Evolutionary conservation across 2,113 vertebrate species (phyloP).

Genomic region (Gorilla gorilla): DNA sequence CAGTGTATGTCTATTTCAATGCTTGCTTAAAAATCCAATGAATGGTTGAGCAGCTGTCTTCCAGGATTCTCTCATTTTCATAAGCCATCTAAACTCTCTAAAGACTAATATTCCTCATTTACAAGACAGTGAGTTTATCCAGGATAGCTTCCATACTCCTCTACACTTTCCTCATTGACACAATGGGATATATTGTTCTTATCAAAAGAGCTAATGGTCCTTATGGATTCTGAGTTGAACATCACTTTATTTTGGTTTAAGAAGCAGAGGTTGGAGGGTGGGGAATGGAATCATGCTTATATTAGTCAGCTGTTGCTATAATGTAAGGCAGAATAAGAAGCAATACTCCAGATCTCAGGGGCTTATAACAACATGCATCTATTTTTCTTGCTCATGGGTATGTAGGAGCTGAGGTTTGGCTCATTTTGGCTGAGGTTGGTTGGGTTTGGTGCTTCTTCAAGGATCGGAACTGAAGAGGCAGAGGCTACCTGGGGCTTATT

Average conservation of each 20-base stretch:
- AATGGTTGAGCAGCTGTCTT: neutral
- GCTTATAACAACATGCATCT: neutral
- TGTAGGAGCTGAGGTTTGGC: neutral
- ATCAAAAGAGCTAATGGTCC: neutral
- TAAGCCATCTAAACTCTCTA: neutral
- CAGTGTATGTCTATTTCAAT: neutral
- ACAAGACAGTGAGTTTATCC: neutral
- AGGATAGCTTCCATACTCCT: neutral
- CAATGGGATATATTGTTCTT: neutral
- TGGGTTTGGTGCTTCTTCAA: neutral
- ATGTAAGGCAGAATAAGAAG: neutral
- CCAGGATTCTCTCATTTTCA: neutral
- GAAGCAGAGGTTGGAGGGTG: neutral
- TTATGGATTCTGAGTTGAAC: neutral
- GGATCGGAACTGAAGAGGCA: neutral
- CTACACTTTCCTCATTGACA: neutral
- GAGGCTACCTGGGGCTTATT: neutral
- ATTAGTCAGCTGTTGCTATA: neutral
- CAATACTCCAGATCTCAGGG: neutral
- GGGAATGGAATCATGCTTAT: neutral
- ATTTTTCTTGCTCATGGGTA: neutral
- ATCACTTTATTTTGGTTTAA: neutral
- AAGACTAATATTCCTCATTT: neutral
- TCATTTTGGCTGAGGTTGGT: neutral
- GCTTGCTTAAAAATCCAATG: neutral